Base-by-base conservation (phyloP, 1,140 invertebrate species). In the Micrasema longulum region DNA sequence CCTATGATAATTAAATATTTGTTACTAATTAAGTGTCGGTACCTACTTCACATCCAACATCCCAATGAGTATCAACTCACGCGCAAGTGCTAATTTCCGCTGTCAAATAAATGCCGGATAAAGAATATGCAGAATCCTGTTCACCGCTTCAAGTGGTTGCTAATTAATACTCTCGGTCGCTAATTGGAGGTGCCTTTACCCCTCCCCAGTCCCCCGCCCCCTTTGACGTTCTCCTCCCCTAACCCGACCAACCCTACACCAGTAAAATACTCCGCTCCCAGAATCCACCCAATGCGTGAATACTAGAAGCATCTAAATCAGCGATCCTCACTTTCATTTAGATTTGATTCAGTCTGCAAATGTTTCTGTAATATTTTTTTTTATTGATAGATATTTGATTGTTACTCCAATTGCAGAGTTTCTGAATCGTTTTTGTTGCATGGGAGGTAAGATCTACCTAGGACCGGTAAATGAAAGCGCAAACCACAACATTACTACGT, bases 111-210 rank as follows among this genome's bases (percentile, higher is more conserved):
- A 71, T 64, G 48, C 26, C 41, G 69, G 60, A 69, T 72, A 68
- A 75, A 75, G 74, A 72, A 75, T 72, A 75, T 69, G 70, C 60
- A 69, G 74, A 75, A 72, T 72, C 67, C 52, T 70, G 74, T 75
- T 75, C 68, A 74, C 53, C 50, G 62, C 57, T 67, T 76, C 36
- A 71, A 76, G 74, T 76, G 74, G 47, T 26, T 71, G 71, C 74
- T 76, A 76, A 76, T 76, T 76, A 73, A 72, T 75, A 75, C 74
- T 43, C 53, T 47, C 60, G 26, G 71, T 47, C 64, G 53, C 71
- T 76, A 76, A 76, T 76, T 76, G 74, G 74, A 73, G 74, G 60
- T 43, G 35, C 53, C 66, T 65, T 23, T 52, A 26, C 26, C 63
- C 60, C 31, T 41, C 26, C 43, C 35, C 41, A 43, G 43, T 38